phyloP scores from a whole-genome alignment of 2,888 invertebrate genomes.

The Drosophila macrothrix region DNA sequence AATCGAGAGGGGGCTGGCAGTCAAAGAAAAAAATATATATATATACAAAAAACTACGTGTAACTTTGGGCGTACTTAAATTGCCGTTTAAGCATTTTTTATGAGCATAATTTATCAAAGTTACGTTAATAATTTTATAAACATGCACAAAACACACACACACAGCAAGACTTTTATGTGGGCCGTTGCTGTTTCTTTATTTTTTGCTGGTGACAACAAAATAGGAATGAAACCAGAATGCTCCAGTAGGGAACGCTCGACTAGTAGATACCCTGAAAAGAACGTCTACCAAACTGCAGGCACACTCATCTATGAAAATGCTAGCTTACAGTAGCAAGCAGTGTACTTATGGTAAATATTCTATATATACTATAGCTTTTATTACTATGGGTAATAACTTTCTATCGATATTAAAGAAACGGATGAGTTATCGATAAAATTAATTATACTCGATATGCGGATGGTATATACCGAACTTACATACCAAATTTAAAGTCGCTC shows the following conservation, averaged over 20 bases:
- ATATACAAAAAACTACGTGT: constrained; percentile 36
- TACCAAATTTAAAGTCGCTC: not conserved
- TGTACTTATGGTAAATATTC: too few species aligned
- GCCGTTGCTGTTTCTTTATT: constrained; percentile 29
- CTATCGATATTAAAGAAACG: not conserved
- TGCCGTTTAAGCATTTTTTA: constrained; percentile 77
- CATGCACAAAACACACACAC: constrained; percentile 32
- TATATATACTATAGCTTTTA: not conserved
- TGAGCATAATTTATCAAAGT: constrained; percentile 79
- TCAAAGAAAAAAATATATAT: not conserved
- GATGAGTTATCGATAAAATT: not conserved
- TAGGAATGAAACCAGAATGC: not conserved
- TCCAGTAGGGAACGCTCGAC: not conserved
- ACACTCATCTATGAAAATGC: not conserved
- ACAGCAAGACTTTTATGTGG: constrained; percentile 40
- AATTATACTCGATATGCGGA: not conserved
- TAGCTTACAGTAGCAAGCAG: too few species aligned
- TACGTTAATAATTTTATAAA: constrained; percentile 73
- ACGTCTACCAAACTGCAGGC: not conserved
- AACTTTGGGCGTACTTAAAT: constrained; percentile 78
- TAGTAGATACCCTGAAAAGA: not conserved
- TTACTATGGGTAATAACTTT: not conserved
- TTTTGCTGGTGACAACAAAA: constrained; percentile 55
- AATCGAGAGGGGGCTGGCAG: constrained; percentile 37
- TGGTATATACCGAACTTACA: too few species aligned